Evolutionary conservation across 2,888 invertebrate species (phyloP).

Genomic region (Agriopis leucophaearia): DNA sequence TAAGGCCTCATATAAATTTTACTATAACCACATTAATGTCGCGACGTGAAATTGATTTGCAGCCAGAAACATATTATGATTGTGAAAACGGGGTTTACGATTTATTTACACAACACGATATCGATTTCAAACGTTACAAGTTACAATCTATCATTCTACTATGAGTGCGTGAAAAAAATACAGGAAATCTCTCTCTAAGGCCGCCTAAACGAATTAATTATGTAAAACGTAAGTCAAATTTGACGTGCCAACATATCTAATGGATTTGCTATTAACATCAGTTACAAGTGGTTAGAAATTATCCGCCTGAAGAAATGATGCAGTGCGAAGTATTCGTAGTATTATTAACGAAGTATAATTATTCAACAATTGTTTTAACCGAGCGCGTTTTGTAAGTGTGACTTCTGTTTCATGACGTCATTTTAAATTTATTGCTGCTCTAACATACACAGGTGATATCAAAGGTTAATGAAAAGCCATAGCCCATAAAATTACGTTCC

Average conservation of each 20-base stretch:
- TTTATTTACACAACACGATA: constrained; percentile 84
- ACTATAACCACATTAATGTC: constrained; percentile 85
- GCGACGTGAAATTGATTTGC: constrained; percentile 87
- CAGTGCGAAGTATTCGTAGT: constrained; percentile 17
- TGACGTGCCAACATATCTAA: constrained; percentile 37
- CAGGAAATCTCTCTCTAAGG: not conserved
- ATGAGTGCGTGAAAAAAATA: constrained; percentile 24
- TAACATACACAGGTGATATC: constrained; percentile 2
- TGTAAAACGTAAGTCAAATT: constrained; percentile 30
- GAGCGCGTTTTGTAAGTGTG: not conserved
- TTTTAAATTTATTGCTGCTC: not conserved
- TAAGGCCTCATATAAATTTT: constrained; percentile 85
- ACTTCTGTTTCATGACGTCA: not conserved
- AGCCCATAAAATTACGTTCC: constrained; percentile 30
- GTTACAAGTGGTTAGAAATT: constrained; percentile 33
- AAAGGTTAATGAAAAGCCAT: constrained; percentile 15
- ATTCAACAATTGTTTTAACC: constrained; percentile 5
- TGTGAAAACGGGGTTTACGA: constrained; percentile 86
- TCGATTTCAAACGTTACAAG: constrained; percentile 74
- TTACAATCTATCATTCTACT: constrained; percentile 76
- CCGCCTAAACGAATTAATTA: constrained; percentile 35
- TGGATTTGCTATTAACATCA: constrained; percentile 41
- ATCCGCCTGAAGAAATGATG: constrained; percentile 33
- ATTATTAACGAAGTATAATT: constrained; percentile 22
- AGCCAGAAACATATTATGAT: constrained; percentile 86